Evolutionary conservation across 2,888 invertebrate genomes (phyloP), one percentile per base, ranked within the genome.

Genomic region (Drosophila crucigera): DNA sequence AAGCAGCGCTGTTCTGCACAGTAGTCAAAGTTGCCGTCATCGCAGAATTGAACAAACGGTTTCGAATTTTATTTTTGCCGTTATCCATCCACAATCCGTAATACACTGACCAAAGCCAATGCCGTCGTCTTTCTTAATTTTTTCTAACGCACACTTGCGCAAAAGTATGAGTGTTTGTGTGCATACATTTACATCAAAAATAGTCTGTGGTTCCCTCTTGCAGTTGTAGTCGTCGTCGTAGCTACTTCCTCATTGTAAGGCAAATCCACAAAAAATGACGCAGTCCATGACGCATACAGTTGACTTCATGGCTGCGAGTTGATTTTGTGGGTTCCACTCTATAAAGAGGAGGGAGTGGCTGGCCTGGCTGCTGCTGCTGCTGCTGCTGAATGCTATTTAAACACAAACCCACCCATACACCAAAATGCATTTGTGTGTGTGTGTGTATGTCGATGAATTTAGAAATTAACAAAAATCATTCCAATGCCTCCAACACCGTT

Each of bases 31-130:
- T 80, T 82, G 84, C 82, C 82, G 75, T 82, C 84, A 84, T 82
- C 73, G 73, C 77, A 80, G 80, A 74, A 77, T 80, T 82, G 63
- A 80, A 77, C 71, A 83, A 82, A 82, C 84, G 84, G 84, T 82
- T 84, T 78, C 78, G 59, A 82, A 78, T 84, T 82, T 70, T 72
- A 71, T 82, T 70, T 76, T 74, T 68, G 69, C 82, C 82, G 82
- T 78, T 82, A 84, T 81, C 84, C 72, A 67, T 81, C 84, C 78
- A 67, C 68, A 60, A 83, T 81, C 69, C 83, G 76, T 67, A 83
- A 63, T 25, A 47, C 65, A 75, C 66, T 84, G 73, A 76, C 77
- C 73, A 78, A 68, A 66, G 71, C 77, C 81, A 80, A 80, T 80
- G 68, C 54, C 55, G 22, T 55, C 41, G 43, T 49, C 33, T 61